Evolutionary conservation across 2,113 vertebrate species (phyloP), one percentile per base, ranked within the genome.

Genomic region (Bufo bufo): DNA sequence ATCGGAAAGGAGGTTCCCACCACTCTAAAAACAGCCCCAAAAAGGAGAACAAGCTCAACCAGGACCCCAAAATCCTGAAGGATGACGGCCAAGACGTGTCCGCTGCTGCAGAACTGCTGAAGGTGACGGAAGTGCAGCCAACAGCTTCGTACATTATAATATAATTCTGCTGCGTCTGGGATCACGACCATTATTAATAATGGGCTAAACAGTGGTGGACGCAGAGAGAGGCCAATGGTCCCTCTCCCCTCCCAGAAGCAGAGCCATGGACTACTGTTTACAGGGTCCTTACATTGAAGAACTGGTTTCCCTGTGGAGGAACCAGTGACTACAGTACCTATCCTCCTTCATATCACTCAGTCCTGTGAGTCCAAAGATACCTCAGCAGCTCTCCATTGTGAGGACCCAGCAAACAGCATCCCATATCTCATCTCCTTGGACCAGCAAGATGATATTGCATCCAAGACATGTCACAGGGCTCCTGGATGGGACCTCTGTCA

Each of bases 31-130:
- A 94, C 0, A 87, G 91, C 65, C 86, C 90, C 80, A 93, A 90
- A 12, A 94, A 93, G 91, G 93, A 92, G 88, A 92, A 91, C 0
- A 93, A 92, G 79, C 92, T 91, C 85, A 91, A 91, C 88, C 92
- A 93, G 93, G 95, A 95, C 16, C 23, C 87, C 19, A 93, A 88
- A 84, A 91, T 91, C 82, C 90, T 93, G 0, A 92, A 95, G 16
- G 95, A 95, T 72, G 94, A 96, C 82, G 90, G 94, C 61, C 93
- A 94, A 78, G 96, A 97, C 82, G 91, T 94, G 91, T 93, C 92
- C 47, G 92, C 93, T 0, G 91, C 95, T 0, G 91, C 95, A 4
- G 97, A 98, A 89, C 94, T 99, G 89, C 97, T 97, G 90, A 99
- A 98, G 97, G 98, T 98, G 69, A 89, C 93, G 11, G 2, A 0